Evolutionary conservation across 2,113 vertebrate species (phyloP).

Genomic region (Mesoclemmys tuberculata): DNA sequence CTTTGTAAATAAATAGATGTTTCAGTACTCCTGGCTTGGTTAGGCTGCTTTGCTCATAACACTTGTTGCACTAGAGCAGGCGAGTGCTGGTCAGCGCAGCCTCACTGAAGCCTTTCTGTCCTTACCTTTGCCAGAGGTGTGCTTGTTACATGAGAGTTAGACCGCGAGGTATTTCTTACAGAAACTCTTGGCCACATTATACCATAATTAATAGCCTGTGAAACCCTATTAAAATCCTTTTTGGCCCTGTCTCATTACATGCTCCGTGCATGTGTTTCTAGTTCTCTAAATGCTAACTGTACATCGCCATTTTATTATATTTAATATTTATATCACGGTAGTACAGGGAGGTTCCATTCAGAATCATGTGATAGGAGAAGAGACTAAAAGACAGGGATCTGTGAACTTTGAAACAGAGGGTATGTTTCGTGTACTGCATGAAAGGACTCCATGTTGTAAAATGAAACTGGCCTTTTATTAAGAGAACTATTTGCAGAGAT

Average conservation of each 20-base stretch:
- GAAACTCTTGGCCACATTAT: not conserved
- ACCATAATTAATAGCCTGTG: not conserved
- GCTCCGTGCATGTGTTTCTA: not conserved
- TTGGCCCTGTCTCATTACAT: not conserved
- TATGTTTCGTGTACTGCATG: not conserved
- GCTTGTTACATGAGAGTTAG: not conserved
- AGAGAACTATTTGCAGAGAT: not conserved
- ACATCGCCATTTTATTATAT: not conserved
- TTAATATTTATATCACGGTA: not conserved
- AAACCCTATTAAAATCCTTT: not conserved
- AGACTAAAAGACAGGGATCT: slow-evolving; percentile 23
- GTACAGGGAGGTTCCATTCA: slow-evolving; percentile 12
- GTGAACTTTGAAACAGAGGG: slow-evolving; percentile 15
- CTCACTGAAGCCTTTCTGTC: not conserved
- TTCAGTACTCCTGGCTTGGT: slow-evolving; percentile 37
- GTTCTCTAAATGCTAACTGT: not conserved
- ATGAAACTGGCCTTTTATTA: not conserved
- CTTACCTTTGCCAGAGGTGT: not conserved
- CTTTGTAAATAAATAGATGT: slow-evolving; percentile 68
- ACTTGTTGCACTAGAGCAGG: not conserved
- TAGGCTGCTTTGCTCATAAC: slow-evolving; percentile 46
- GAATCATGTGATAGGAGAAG: not conserved
- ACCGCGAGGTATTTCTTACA: not conserved
- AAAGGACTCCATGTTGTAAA: no score
- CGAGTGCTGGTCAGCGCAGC: fast-evolving